Base-by-base conservation (phyloP, 2,888 invertebrate species). In the Phaonia tiefii region DNA sequence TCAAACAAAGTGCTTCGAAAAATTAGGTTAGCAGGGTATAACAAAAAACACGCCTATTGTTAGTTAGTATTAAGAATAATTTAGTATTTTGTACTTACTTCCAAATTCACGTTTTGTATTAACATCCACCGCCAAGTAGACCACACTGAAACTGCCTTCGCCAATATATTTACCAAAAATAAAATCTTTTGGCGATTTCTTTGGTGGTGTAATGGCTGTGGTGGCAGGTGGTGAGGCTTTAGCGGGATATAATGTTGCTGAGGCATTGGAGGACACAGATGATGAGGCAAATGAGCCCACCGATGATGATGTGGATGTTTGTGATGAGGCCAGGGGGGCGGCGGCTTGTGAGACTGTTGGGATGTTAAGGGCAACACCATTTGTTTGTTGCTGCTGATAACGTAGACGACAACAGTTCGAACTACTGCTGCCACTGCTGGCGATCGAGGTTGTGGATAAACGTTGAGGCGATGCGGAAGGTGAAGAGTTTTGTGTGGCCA, bases 141-240 rank as follows among this genome's bases (percentile, higher is more conserved):
- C 99, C 80, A 96, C 97, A 87, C 98, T 98, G 91, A 97, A 99
- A 90, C 98, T 98, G 84, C 99, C 99, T 91, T 99, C 99, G 83
- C 99, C 99, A 86, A 99, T 95, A 83, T 96, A 93, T 92, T 97
- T 97, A 77, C 98, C 97, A 92, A 99, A 99, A 87, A 96, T 95
- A 90, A 96, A 99, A 92, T 99, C 98, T 88, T 95, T 94, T 73
- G 97, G 94, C 37, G 90, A 86, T 83, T 89, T 89, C 84, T 88
- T 89, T 67, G 89, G 87, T 77, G 86, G 84, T 78, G 86, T 85
- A 66, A 83, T 83, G 54, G 85, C 80, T 22, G 84, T 67, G 77
- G 58, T 72, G 82, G 80, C 72, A 39, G 83, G 54, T 70, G 31
- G 81, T 63, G 76, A 76, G 73, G 79, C 22, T 63, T 39, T 39